These are phyloP conservation scores for Corythoichthys haematopterus DNA, from an alignment of 2,113 vertebrate genomes.

Conservation along the genomic window DNA sequence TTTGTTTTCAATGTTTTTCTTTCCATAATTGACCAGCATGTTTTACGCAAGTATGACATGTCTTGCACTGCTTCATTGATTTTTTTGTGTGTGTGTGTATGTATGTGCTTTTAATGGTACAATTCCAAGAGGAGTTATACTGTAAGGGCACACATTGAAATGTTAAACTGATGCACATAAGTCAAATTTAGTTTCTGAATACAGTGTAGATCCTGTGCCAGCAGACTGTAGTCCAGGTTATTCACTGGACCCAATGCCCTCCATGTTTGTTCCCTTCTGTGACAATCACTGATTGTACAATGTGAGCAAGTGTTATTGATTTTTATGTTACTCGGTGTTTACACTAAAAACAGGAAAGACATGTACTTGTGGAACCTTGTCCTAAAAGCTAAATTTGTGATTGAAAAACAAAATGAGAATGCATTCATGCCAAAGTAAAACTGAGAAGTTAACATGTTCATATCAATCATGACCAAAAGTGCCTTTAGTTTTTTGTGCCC, in stretches of 20 bases:
- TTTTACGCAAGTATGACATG: neutral
- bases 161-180: conserved; percentile 1
- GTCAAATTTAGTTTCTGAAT: conserved; percentile 6
- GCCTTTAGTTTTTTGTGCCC: conserved; percentile 21
- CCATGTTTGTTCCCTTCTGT: neutral
- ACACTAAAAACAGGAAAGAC: conserved; percentile 14
- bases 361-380: conserved; percentile 39
- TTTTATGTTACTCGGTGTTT: conserved; percentile 24
- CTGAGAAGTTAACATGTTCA: neutral
- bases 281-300: conserved; percentile 1
- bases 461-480: conserved; percentile 29
- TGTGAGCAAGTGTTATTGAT: conserved; percentile 13
- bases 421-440: conserved; percentile 1
- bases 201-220: neutral
- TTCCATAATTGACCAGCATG: neutral
- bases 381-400: neutral
- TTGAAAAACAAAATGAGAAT: neutral
- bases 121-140: neutral
- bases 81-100: neutral
- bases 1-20: neutral
- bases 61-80: neutral
- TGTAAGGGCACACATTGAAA: neutral
- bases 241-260: neutral
- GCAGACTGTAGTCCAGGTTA: neutral
- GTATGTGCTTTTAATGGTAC: neutral